Evolutionary conservation across 2,113 vertebrate genomes (phyloP), one percentile per base, ranked within the genome.

Genomic region (Colossoma macropomum): DNA sequence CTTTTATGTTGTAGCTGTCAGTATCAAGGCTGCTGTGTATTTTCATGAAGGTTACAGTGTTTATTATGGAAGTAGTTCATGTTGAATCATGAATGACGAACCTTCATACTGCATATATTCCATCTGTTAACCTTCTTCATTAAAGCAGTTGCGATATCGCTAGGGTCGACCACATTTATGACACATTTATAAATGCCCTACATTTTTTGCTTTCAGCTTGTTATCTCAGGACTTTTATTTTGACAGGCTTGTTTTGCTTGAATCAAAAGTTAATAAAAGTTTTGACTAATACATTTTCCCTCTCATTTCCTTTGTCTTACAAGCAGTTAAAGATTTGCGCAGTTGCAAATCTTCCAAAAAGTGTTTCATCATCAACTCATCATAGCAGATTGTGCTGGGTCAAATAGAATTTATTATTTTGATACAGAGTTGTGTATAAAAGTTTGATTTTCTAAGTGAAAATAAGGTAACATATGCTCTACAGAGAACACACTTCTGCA

Each of bases 1-100:
- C 60, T 77, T 77, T 77, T 27, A 77, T 77, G 56, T 25, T 30
- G 75, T 77, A 48, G 60, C 59, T 77, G 60, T 77, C 75, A 65
- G 38, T 17, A 21, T 30, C 30, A 4, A 63, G 19, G 75, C 60
- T 28, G 34, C 34, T 27, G n/a, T 7, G 16, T 6, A 11, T 23
- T 8, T 56, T 23, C 6, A 6, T 4, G 13, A 21, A 56, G 54
- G 54, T 56, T 23, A 23, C 21, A 2, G 4, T 23, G 54, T 56
- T 56, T 56, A 23, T 56, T 56, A 56, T 56, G 54, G 54, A 56
- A 56, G 54, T 23, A 23, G 54, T 23, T 56, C 54, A 21, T 56
- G 54, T 56, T 56, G 21, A 56, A 56, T 56, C 54, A 56, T 56
- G 54, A 56, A 56, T 56, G 54, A 56, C 23, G 50, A 19, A 8